phyloP scores from a whole-genome alignment of 1,140 invertebrate species.

The Drosophila chauvacae region DNA sequence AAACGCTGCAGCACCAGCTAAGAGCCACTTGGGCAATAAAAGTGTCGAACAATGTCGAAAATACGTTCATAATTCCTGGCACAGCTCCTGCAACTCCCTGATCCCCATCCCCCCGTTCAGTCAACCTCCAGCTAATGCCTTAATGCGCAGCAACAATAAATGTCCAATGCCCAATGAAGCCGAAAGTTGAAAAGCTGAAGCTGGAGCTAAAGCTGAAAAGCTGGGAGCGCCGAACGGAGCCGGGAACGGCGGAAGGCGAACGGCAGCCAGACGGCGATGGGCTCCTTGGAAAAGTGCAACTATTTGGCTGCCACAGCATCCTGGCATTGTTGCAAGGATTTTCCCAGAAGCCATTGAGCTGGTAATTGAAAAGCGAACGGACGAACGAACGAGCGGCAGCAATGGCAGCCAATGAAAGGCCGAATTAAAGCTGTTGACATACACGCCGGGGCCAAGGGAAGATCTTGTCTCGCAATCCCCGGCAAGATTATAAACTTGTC shows the following conservation, averaged over 20 bases:
- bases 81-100: slow-evolving; percentile 5
- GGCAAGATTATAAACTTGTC: slow-evolving; percentile 44
- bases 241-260: not conserved
- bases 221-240: slow-evolving; percentile 3
- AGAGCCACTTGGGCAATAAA: slow-evolving; percentile 62
- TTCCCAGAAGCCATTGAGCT: slow-evolving; percentile 55
- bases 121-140: slow-evolving; percentile 53
- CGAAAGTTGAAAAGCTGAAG: slow-evolving; percentile 53
- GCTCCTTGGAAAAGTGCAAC: slow-evolving; percentile 53
- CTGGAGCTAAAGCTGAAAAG: slow-evolving; percentile 26
- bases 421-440: slow-evolving; percentile 69
- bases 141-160: slow-evolving; percentile 72
- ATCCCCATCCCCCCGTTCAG: not conserved
- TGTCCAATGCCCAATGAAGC: slow-evolving; percentile 71
- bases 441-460: slow-evolving; percentile 25
- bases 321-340: slow-evolving; percentile 29
- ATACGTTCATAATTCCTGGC: slow-evolving; percentile 57
- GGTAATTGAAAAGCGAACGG: slow-evolving; percentile 65
- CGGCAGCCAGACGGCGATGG: slow-evolving; percentile 33
- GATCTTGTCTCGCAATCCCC: slow-evolving; percentile 37
- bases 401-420: slow-evolving; percentile 55
- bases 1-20: slow-evolving; percentile 13
- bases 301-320: slow-evolving; percentile 50
- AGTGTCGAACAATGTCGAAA: slow-evolving; percentile 62
- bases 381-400: slow-evolving; percentile 19